Conservation (phyloP, 2,888 invertebrate species). For the Drosophila longiperda region DNA sequence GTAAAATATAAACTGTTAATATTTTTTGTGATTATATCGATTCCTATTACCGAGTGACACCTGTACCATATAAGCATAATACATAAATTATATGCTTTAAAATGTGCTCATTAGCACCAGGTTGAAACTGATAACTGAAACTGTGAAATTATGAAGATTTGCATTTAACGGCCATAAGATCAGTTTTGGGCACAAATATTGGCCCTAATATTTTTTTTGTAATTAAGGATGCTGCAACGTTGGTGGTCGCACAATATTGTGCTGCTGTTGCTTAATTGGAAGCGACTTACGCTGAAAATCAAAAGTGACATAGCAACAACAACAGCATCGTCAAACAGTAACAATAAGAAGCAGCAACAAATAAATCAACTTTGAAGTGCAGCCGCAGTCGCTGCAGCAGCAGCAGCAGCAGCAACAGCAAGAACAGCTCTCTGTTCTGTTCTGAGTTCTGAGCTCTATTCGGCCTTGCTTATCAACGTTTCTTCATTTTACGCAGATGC, state of each 20-base stretch:
- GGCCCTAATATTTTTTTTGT: conserved; percentile 29
- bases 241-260: conserved; percentile 45
- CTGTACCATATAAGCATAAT: conserved; percentile 19
- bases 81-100: conserved; percentile 55
- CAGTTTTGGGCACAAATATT: conserved; percentile 52
- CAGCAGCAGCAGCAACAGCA: conserved; percentile 12
- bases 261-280: conserved; percentile 61
- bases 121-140: conserved; percentile 15
- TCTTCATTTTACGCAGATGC: conserved; percentile 53
- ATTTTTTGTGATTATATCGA: not conserved
- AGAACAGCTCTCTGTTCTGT: not conserved
- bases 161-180: conserved; percentile 70
- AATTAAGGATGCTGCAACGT: conserved; percentile 34
- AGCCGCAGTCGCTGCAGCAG: conserved; percentile 45
- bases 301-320: conserved; percentile 67
- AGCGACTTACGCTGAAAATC: conserved; percentile 72
- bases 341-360: conserved; percentile 43
- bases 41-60: not conserved
- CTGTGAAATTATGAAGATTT: conserved; percentile 51
- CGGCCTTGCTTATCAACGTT: conserved; percentile 76
- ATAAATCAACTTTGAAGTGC: conserved; percentile 81
- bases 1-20: not conserved
- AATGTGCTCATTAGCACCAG: conserved; percentile 72
- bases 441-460: conserved; percentile 25
- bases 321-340: conserved; percentile 34